Evolutionary conservation across 2,113 vertebrate species (phyloP).

Genomic region (Pseudorasbora parva): DNA sequence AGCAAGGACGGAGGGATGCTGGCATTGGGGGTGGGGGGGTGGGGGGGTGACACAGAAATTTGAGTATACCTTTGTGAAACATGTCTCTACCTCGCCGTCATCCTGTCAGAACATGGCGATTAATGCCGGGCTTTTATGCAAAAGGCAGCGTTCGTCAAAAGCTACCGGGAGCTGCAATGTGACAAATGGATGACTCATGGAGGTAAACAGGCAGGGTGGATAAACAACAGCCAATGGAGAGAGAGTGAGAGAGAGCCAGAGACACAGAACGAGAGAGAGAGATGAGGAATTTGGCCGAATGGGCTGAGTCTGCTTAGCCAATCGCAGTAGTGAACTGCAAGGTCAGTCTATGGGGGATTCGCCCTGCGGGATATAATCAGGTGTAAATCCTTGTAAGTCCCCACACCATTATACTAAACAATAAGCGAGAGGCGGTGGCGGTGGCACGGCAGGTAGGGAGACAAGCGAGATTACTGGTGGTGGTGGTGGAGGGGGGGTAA

Average conservation of each 20-base stretch:
- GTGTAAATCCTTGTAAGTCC: conserved; percentile 55
- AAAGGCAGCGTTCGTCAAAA: conserved; percentile 50
- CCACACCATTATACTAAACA: conserved; percentile 54
- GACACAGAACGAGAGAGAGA: background rate
- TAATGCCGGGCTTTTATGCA: conserved; percentile 57
- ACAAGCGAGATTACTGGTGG: conserved; percentile 49
- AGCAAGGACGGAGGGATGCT: conserved; percentile 20
- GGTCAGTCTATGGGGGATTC: conserved; percentile 52
- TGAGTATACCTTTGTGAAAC: conserved; percentile 34
- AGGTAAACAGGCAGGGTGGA: conserved; percentile 58
- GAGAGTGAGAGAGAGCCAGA: conserved; percentile 5
- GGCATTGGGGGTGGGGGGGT: conserved; percentile 24
- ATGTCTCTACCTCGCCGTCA: conserved; percentile 37
- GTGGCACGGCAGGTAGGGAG: conserved; percentile 43
- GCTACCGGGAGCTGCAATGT: conserved; percentile 46
- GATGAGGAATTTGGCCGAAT: conserved; percentile 36
- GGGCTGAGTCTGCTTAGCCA: conserved; percentile 28
- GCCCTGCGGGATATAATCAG: conserved; percentile 52
- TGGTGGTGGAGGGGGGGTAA: conserved; percentile 42
- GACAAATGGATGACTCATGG: conserved; percentile 58
- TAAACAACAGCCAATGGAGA: conserved; percentile 51
- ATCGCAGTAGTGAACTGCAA: conserved; percentile 48
- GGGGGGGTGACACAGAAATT: conserved; percentile 28
- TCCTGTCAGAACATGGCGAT: conserved; percentile 41
- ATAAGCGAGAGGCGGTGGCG: conserved; percentile 37